Base-by-base conservation (phyloP, 2,888 invertebrate genomes). In the Cataglyphis altisquamis region DNA sequence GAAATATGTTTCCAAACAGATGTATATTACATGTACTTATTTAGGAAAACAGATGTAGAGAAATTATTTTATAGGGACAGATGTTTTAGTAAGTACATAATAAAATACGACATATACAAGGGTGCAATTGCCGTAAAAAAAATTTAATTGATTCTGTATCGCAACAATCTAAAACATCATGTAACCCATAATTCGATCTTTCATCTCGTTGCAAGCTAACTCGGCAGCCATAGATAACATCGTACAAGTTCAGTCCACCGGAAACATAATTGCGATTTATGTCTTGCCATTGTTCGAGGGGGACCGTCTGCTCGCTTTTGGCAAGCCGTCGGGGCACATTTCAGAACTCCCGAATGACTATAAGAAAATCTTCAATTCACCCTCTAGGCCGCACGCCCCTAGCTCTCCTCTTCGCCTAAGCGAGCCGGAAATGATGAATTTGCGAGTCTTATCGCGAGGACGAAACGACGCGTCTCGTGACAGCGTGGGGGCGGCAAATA, bases 391-490 rank as follows among this genome's bases (percentile, higher is more conserved):
- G 32, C 63, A 41, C 74, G 32, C 52, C 36, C 6, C 36, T 36
- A 36, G 36, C n/a, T 25, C 78, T 32, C 83, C 77, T 66, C 32
- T 68, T 75, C 63, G 80, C 73, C 84, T 75, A 80, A 84, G 68
- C 88, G 83, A 83, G 83, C 80, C 85, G 89, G 90, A 90, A 90
- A 86, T 90, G 91, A 89, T 91, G 92, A 92, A 92, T 92, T 90
- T 91, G 90, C 91, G 87, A 89, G 84, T 89, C 90, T 91, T 92
- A 90, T 91, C 90, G 84, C 84, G 60, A 78, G 68, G 66, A 36
- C 70, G 74, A 57, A 57, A 63, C 72, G 77, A 84, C 85, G 45
- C 45, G 86, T 87, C 84, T 72, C 62, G 41, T 57, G 84, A 74
- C 75, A 9, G 82, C 25, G 62, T 67, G 52, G 62, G 57, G 66